A percentile compares a stretch with the other conserved stretches of the same genome.
Evolutionary conservation across 1,140 invertebrate genomes (phyloP).

Genomic region (Vanessa atalanta): DNA sequence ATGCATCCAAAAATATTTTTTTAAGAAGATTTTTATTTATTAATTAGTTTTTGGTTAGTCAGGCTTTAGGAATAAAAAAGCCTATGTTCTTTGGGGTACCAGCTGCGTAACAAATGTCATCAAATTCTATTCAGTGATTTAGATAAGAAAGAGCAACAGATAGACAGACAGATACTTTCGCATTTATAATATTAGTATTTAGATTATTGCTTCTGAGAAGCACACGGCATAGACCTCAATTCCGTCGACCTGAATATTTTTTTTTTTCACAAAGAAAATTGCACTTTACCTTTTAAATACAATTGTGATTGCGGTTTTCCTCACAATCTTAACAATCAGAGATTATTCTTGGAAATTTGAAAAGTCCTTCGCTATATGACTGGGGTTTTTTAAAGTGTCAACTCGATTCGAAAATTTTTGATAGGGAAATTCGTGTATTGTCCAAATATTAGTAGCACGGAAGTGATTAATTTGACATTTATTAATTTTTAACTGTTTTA

Average conservation of each 20-base stretch:
- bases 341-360: neutral
- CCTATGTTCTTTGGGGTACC: too few species aligned
- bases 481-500: too few species aligned
- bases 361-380: neutral
- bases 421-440: too few species aligned
- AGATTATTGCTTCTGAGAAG: neutral
- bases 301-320: conserved; percentile 4
- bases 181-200: too few species aligned
- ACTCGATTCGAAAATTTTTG: neutral
- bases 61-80: too few species aligned
- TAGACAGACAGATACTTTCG: too few species aligned
- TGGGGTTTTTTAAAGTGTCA: neutral
- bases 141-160: too few species aligned
- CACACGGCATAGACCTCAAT: neutral
- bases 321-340: neutral
- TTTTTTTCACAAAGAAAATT: neutral
- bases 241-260: neutral
- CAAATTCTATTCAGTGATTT: neutral
- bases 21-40: too few species aligned
- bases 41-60: too few species aligned
- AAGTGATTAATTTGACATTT: too few species aligned
- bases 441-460: too few species aligned
- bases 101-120: neutral
- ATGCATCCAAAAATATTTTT: too few species aligned
- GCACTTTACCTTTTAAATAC: neutral